These are phyloP conservation scores for Batillaria attramentaria DNA, from an alignment of 1,140 invertebrate genomes.

Conservation along the genomic window DNA sequence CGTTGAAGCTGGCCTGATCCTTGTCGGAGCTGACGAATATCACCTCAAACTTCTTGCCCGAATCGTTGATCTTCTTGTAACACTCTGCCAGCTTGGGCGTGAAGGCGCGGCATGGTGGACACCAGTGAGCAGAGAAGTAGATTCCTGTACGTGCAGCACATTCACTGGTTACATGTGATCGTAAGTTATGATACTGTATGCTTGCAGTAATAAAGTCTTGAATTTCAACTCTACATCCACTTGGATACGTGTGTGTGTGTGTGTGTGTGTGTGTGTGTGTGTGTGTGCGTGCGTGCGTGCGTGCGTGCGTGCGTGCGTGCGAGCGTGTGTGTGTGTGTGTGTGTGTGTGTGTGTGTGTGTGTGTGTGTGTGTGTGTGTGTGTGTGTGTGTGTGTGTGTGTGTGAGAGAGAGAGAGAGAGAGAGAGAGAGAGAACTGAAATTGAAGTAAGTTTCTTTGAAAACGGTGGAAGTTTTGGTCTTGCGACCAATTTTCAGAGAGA, in stretches of 20 bases:
- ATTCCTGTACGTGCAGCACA: constrained; percentile 64
- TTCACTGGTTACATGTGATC: neutral
- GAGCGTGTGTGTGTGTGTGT: neutral
- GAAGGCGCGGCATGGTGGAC: constrained; percentile 73
- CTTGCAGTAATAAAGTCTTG: neutral
- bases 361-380: neutral
- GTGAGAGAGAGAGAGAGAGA: constrained; percentile 18
- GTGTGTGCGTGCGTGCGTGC: neutral
- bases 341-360: neutral
- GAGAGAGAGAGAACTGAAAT: constrained; percentile 8
- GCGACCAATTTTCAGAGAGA: too few species aligned
- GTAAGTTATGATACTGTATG: neutral
- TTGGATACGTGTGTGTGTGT: too few species aligned
- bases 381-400: constrained; percentile 3
- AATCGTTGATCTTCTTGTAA: constrained; percentile 76
- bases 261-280: too few species aligned
- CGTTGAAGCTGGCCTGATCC: constrained; percentile 78
- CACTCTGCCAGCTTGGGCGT: constrained; percentile 71
- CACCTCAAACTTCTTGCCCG: constrained; percentile 81
- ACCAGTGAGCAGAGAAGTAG: constrained; percentile 77
- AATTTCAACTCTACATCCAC: too few species aligned
- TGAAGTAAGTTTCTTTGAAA: too few species aligned
- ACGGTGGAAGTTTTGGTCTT: too few species aligned
- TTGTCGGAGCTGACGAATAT: constrained; percentile 87
- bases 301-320: neutral